Base-by-base conservation (phyloP, 2,888 invertebrate species). In the Dione juno region DNA sequence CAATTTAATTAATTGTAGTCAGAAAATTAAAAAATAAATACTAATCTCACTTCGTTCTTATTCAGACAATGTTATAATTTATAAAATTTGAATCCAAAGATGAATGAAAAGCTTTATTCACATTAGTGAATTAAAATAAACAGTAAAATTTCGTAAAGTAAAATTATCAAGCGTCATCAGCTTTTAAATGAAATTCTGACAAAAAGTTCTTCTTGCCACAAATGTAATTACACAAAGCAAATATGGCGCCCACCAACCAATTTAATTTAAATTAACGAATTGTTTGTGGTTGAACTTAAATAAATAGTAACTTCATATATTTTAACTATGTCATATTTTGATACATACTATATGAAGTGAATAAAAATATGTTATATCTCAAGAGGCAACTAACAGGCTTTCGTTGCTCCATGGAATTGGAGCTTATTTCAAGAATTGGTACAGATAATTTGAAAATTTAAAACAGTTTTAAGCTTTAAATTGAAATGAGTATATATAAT, bases 181-280 rank as follows among this genome's bases (percentile, higher is more conserved):
- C 5, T 53, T 48, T 13, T 16, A 59, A 54, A 66, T 16, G 45
- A 19, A 68, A 65, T 58, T 58, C 65, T 54, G 28, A 43, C 10
- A 61, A 61, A 59, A 61, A 61, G 10, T 43, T 9, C 14, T 59
- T 28, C 61, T 61, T 45, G 7, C 61, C 45, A 45, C 61, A 61
- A 61, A 45, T 14, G 45, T 61, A 61, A 61, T 45, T 61, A 61
- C 61, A 11, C 28, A 61, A 61, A 61, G n/a, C 28, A 61, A 61
- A 61, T 35, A 61, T 61, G 61, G 61, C 16, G 28, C 28, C 3
- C 3, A 28, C 28, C 28, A 28, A 28, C 28, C 28, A 3, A 28
- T 28, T 28, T 28, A 5, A 28, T 28, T 28, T 28, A 5, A 28
- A 28, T 28, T 28, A 28, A 28, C 28, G 28, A 28, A 28, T 5